Evolutionary conservation across 2,797 vertebrate genomes (phyloP).

Genomic region (Telmatherina bonti): DNA sequence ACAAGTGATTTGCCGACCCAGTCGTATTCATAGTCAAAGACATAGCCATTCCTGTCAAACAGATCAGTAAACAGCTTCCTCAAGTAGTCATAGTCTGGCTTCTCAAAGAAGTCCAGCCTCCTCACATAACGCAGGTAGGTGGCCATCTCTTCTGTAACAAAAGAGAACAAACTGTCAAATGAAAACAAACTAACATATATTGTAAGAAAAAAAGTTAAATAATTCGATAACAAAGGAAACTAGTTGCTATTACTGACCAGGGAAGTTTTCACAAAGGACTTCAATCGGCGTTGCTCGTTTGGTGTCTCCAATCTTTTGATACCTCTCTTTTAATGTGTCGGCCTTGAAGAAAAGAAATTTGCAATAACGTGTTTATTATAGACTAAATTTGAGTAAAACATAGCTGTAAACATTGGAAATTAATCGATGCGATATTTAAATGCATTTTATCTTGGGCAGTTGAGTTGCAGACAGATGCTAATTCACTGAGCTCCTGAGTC

Average conservation of each 20-base stretch:
- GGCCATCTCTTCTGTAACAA: slow-evolving; percentile 93
- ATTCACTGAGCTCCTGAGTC: slow-evolving; percentile 10
- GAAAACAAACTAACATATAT: neutral
- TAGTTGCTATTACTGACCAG: slow-evolving; percentile 83
- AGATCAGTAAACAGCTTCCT: slow-evolving; percentile 96
- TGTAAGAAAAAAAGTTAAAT: neutral
- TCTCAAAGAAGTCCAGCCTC: slow-evolving; percentile 97
- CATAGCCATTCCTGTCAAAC: slow-evolving; percentile 92
- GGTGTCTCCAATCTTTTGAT: slow-evolving; percentile 98
- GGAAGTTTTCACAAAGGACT: slow-evolving; percentile 97
- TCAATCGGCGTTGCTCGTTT: slow-evolving; percentile 95
- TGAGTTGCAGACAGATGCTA: slow-evolving; percentile 14
- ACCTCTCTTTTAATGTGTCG: slow-evolving; percentile 96
- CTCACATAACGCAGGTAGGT: slow-evolving; percentile 97
- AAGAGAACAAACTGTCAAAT: slow-evolving; percentile 25
- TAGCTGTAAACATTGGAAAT: neutral
- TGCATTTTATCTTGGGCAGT: neutral
- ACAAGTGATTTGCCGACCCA: slow-evolving; percentile 99
- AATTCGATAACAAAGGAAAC: neutral
- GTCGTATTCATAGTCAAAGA: slow-evolving; percentile 98
- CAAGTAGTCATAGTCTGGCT: slow-evolving; percentile 97
- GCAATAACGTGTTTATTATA: neutral
- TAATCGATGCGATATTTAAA: slow-evolving; percentile 18
- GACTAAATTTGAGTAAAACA: neutral
- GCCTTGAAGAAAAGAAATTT: slow-evolving; percentile 80